Conservation (phyloP, 2,113 vertebrate species). For the Lagopus leucura region DNA sequence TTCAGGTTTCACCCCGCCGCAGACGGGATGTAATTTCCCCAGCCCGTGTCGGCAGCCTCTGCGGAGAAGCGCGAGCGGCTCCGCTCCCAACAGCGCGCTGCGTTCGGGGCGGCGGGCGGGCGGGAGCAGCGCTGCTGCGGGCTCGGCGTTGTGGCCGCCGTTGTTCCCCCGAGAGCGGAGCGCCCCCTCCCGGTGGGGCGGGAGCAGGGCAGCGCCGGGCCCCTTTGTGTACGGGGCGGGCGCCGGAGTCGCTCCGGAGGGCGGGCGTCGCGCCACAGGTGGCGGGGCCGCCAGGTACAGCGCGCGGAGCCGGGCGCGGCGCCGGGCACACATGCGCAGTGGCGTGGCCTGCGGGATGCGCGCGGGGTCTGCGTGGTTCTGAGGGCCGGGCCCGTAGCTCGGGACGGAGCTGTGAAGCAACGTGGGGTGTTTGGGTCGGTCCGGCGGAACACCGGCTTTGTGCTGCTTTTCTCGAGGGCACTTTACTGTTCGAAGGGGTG, state of each 20-base stretch:
- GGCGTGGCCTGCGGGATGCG: neutral
- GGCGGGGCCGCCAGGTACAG: neutral
- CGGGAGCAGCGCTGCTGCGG: too few relatives aligned
- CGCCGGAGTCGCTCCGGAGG: neutral
- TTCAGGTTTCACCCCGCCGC: conserved; percentile 52
- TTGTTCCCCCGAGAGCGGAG: neutral
- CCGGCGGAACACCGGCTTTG: neutral
- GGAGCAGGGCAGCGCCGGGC: neutral
- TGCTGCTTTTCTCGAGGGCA: rapidly evolving
- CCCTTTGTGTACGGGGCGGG: neutral
- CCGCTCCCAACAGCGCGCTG: neutral
- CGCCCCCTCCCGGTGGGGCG: neutral
- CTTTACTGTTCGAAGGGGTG: neutral
- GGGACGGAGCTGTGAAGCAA: neutral
- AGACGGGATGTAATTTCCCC: conserved; percentile 50
- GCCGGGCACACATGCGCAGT: conserved; percentile 27
- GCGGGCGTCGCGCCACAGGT: neutral
- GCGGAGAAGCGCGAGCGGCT: conserved; percentile 28
- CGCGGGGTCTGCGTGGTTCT: neutral
- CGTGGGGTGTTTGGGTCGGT: rapidly evolving
- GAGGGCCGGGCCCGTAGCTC: too few relatives aligned
- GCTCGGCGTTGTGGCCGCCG: too few relatives aligned
- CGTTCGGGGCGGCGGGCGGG: too few relatives aligned
- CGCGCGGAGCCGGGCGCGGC: neutral
- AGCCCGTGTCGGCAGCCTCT: conserved; percentile 57